A percentile compares a stretch with the other conserved stretches of the same genome.
These are phyloP conservation scores for Pinctada fucata DNA, from an alignment of 2,888 invertebrate genomes.

Conservation along the genomic window DNA sequence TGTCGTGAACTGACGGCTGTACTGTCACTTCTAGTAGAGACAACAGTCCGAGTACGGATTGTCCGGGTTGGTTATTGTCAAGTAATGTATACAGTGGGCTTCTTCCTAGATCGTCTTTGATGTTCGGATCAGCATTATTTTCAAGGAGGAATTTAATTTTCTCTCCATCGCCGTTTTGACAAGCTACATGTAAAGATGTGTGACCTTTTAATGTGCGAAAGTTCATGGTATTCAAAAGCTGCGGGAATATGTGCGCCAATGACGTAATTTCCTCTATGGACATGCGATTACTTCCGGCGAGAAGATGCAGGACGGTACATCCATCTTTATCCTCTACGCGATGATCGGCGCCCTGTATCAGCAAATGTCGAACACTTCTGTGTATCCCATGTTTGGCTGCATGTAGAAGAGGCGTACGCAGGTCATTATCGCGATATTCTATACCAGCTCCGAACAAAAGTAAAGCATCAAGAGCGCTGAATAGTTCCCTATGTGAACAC, in stretches of 20 bases:
- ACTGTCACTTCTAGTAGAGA: constrained; percentile 1
- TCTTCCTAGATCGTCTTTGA: constrained; percentile 1
- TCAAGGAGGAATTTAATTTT: constrained; percentile 17
- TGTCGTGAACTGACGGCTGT: constrained; percentile 4
- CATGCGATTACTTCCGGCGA: background rate
- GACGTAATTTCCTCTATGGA: constrained; percentile 5
- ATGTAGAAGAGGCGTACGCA: constrained; percentile 9
- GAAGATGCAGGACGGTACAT: constrained; percentile 7
- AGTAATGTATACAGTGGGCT: constrained; percentile 14
- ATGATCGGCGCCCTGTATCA: background rate
- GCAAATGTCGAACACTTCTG: constrained; percentile 10
- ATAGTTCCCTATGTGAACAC: constrained; percentile 19
- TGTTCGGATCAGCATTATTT: constrained; percentile 10
- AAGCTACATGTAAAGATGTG: constrained; percentile 15
- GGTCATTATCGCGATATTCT: constrained; percentile 8
- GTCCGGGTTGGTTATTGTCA: background rate
- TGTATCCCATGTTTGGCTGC: constrained; percentile 12
- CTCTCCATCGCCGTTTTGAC: constrained; percentile 5
- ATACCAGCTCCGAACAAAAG: constrained; percentile 4
- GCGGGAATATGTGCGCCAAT: background rate
- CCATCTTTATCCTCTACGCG: constrained; percentile 3
- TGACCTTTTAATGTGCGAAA: background rate
- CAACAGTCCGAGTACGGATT: constrained; percentile 1
- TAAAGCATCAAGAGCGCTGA: constrained; percentile 4
- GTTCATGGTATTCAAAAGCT: constrained; percentile 9